Evolutionary conservation across 2,113 vertebrate genomes (phyloP), one percentile per base, ranked within the genome.

Genomic region (Sula dactylatra): DNA sequence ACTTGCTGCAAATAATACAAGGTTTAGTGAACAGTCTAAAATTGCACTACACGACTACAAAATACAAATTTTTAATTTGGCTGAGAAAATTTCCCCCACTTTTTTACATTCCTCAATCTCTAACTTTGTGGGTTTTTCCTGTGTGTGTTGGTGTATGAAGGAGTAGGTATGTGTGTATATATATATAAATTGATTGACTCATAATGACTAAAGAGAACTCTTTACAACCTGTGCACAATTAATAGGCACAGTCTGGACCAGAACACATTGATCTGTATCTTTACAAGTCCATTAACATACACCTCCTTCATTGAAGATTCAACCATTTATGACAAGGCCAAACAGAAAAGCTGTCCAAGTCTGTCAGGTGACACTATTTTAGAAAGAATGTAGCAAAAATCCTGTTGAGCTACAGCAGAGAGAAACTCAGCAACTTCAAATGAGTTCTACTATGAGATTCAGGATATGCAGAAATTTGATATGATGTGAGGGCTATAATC

Each of bases 221-320:
- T 50, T 36, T 24, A 34, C 22, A 54, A 44, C 42, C 44, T 13
- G 20, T 56, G 59, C 62, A 69, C 29, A 66, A 52, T n/a, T 76
- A 54, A 65, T 14, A 86, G 90, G 78, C 61, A 93, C 69, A 65
- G 77, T 18, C 22, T 40, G 38, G 45, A 90, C 92, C 31, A 64
- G 47, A 50, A 58, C 65, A 64, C 0, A 0, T 21, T 61, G 61
- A 88, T 55, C 55, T 73, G 4, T 18, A 88, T 61, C 70, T 82
- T 82, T 77, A 49, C 29, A 78, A 52, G 54, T 83, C 79, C 72
- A 83, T 91, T 94, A 95, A 95, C 67, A 81, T 74, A 61, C 42
- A 86, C 52, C n/a, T 89, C 49, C 66, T 94, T 85, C 85, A 71
- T 32, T 78, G 65, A 92, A 97, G 87, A 91, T 72, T 29, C 90